A percentile compares a stretch with the other conserved stretches of the same genome.
Conservation (phyloP, 2,797 vertebrate species). For the Acanthis flammea region DNA sequence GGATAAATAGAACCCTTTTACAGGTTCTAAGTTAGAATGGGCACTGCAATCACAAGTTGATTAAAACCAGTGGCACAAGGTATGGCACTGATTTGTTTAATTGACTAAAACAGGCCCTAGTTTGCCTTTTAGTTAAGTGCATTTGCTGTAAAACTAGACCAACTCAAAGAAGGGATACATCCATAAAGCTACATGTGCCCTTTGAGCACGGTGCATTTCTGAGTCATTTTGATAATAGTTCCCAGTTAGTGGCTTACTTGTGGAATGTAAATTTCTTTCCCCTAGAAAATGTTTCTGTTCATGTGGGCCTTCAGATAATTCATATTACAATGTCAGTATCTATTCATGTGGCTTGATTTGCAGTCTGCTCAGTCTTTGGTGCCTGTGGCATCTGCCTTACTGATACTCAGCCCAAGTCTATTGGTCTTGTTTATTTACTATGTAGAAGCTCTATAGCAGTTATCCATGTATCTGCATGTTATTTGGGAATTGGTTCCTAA, state of each 20-base stretch:
- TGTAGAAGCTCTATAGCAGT: background rate
- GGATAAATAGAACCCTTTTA: background rate
- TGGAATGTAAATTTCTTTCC: background rate
- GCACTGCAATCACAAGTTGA: background rate
- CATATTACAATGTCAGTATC: background rate
- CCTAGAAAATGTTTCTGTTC: background rate
- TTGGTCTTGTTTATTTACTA: background rate
- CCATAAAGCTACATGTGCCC: background rate
- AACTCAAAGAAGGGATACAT: background rate
- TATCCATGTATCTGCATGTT: background rate
- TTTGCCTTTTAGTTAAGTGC: background rate
- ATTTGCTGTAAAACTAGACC: background rate
- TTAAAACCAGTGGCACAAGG: background rate
- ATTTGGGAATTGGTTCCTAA: background rate
- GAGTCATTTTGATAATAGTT: background rate
- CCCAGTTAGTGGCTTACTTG: background rate
- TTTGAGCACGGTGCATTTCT: background rate
- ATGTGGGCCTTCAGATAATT: background rate
- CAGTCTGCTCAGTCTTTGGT: background rate
- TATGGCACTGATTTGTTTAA: background rate
- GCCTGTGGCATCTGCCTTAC: background rate
- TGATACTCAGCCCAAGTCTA: background rate
- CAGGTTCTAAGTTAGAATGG: background rate
- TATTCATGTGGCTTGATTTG: background rate
- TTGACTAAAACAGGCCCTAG: background rate